These are phyloP conservation scores for Ameiurus melas DNA, from an alignment of 2,113 vertebrate species.

Conservation along the genomic window DNA sequence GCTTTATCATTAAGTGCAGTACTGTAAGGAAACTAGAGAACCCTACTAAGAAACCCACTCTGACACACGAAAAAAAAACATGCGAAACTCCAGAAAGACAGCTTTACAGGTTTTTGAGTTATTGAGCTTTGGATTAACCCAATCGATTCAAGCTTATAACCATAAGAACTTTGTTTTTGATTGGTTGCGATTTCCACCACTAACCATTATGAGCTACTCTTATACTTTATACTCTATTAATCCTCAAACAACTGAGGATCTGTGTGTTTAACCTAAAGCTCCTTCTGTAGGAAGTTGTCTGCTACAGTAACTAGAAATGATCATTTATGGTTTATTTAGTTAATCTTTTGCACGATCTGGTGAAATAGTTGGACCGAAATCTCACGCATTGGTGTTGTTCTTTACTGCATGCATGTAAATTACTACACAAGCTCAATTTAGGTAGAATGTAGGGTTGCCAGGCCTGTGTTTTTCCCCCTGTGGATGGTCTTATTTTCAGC, in stretches of 20 bases:
- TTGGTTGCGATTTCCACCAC: not conserved
- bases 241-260: not conserved
- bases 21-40: too few relatives aligned
- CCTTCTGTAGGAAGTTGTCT: not conserved
- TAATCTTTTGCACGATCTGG: not conserved
- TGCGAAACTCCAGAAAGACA: not conserved
- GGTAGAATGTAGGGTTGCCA: not conserved
- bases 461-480: not conserved
- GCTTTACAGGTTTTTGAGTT: not conserved
- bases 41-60: not conserved
- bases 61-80: not conserved
- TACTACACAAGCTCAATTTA: not conserved
- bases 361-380: not conserved
- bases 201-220: not conserved
- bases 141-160: not conserved
- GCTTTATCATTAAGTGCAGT: not conserved
- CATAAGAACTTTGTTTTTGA: not conserved
- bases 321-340: not conserved
- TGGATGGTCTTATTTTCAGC: not conserved
- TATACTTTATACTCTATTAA: not conserved
- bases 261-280: not conserved
- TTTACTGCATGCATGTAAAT: conserved; percentile 1
- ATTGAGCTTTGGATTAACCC: not conserved
- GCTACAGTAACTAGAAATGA: not conserved
- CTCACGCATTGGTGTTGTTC: not conserved